Base-by-base conservation (phyloP, 2,888 invertebrate genomes). In the Nemotelus nigrinus region DNA sequence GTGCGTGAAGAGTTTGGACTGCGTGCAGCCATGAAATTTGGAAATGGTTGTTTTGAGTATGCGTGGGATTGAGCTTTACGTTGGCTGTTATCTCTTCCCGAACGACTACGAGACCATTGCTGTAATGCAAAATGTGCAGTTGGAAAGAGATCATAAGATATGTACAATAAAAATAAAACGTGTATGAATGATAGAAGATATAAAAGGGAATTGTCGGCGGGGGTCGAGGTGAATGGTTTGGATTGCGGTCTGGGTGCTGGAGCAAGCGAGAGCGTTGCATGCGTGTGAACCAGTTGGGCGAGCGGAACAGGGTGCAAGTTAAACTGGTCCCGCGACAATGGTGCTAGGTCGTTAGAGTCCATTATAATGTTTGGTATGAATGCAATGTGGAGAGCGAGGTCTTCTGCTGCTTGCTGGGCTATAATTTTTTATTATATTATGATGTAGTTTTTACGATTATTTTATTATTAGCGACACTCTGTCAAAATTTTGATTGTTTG, bases 91-190 rank as follows among this genome's bases (percentile, higher is more conserved):
- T 76, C 63, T 65, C 77, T 68, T 70, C 75, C 78, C 57, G 63
- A 79, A 79, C 78, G 70, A 71, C 70, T 77, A 76, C 60, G 76
- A 80, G 78, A 78, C 74, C 39, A 77, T 77, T 78, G 68, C 68
- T 77, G 65, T 78, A 80, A 78, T 77, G 72, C 68, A 67, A 78
- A 78, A 78, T 80, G 78, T 78, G 78, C 78, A 80, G 77, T 78
- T 78, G 76, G 77, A 78, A 76, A 78, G 78, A 78, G 80, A 78
- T 78, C 77, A 78, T 80, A 76, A 64, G 65, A 78, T 78, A 65
- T 76, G 70, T 79, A 72, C 77, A 77, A 80, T 78, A 80, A 80
- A 79, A 78, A 76, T 80, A 80, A 77, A 78, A 78, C 78, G 78
- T 77, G 77, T 80, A 75, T 71, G 77, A 74, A 77, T 77, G 71